These are phyloP conservation scores for Drosophila mettleri DNA, from an alignment of 2,888 invertebrate genomes.

Conservation along the genomic window DNA sequence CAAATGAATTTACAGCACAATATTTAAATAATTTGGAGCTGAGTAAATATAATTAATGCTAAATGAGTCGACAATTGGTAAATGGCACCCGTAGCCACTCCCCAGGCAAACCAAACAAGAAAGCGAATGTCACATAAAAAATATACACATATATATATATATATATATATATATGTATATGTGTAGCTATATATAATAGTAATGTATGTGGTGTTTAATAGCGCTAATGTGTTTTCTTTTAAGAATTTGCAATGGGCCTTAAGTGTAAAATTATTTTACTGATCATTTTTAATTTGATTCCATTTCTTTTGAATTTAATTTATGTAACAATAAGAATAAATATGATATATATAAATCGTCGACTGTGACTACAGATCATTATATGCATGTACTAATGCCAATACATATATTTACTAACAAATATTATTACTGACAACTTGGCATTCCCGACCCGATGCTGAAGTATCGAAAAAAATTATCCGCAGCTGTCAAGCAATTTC, in stretches of 20 bases:
- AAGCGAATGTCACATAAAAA: neutral
- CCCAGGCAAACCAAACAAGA: neutral
- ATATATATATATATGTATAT: neutral
- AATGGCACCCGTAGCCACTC: neutral
- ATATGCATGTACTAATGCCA: no score
- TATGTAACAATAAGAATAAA: no score
- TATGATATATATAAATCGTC: no score
- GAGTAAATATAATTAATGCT: conserved; percentile 61
- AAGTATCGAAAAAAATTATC: neutral
- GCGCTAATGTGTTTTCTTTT: neutral
- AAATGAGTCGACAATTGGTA: conserved; percentile 63
- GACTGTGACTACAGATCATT: neutral
- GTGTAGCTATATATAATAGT: neutral
- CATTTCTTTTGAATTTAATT: no score
- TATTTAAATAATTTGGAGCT: conserved; percentile 14
- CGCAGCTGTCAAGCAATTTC: conserved; percentile 25
- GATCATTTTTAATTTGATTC: no score
- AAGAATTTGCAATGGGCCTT: no score
- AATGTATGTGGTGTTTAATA: neutral
- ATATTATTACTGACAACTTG: no score
- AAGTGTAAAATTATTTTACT: no score
- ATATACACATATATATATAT: neutral
- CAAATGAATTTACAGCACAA: conserved; percentile 40
- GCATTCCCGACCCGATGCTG: neutral
- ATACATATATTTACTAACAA: neutral